Conservation (phyloP, 1,140 invertebrate genomes). For the Maniola jurtina region DNA sequence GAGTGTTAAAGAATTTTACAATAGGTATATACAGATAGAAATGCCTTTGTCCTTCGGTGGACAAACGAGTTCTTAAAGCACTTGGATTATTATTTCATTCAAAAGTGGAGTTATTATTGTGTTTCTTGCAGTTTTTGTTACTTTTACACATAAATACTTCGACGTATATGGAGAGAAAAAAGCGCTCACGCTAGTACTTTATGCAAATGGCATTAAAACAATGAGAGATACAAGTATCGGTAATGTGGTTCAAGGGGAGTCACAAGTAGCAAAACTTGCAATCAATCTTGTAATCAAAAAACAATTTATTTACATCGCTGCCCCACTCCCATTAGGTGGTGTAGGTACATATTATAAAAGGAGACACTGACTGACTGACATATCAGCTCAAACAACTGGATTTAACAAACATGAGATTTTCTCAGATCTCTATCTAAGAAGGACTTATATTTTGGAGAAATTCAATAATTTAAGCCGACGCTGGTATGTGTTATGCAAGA, state of each 20-base stretch:
- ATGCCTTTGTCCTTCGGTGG: conserved; percentile 30
- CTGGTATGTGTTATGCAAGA: too few species aligned
- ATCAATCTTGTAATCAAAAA: conserved; percentile 3
- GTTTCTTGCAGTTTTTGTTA: conserved; percentile 8
- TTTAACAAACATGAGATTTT: too few species aligned
- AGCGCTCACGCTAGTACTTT: conserved; percentile 1
- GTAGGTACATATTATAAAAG: too few species aligned
- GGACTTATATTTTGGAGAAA: too few species aligned
- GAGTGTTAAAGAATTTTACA: conserved; percentile 55
- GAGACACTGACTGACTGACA: too few species aligned
- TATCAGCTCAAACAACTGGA: too few species aligned
- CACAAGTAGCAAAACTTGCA: neutral
- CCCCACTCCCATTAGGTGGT: neutral
- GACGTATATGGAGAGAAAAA: neutral
- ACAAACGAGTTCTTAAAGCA: conserved; percentile 14
- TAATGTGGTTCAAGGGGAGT: neutral
- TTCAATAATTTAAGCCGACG: too few species aligned
- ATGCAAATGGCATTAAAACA: conserved; percentile 7
- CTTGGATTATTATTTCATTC: conserved; percentile 23
- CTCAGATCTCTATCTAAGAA: too few species aligned
- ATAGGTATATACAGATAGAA: conserved; percentile 44
- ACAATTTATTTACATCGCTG: neutral
- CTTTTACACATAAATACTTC: conserved; percentile 10
- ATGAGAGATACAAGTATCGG: conserved; percentile 1
- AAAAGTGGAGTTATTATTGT: conserved; percentile 19